Base-by-base conservation (phyloP, 2,888 invertebrate species). In the Caenorhabditis wallacei region DNA sequence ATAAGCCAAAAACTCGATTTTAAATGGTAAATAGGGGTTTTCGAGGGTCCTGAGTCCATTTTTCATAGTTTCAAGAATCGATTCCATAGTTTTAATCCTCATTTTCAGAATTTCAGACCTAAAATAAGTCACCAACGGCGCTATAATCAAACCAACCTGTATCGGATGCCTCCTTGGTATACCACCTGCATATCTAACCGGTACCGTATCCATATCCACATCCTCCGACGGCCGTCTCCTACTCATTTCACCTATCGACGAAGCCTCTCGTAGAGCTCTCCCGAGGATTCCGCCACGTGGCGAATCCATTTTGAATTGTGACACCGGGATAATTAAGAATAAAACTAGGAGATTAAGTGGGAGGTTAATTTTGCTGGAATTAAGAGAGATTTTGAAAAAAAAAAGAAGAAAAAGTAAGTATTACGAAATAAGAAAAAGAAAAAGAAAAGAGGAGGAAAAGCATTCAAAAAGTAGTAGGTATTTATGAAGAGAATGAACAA, bases 201-300 rank as follows among this genome's bases (percentile, higher is more conserved):
- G 68, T 10, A 61, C 69, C 35, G 61, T 53, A 30, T 76, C 76
- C 7, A 76, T 61, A 59, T 76, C 72, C 7, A 43, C 75, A n/a
- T 43, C 80, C 3, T 48, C 35, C 10, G 64, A 64, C 20, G 30
- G 13, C 13, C 48, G 8, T 18, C 48, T 48, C 18, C 43, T 26
- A 18, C 51, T 30, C 10, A 18, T 51, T 51, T 56, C 20, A 3
- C 8, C 16, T 35, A 8, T 26, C 7, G 43, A 26, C 4, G 64
- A 43, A 8, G 71, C 68, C 26, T 71, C 70, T 22, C 59, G 56
- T 11, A 81, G 20, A 20, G 81, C 81, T 46, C 70, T 46, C 26
- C 81, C 81, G 7, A 81, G 71, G 30, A 81, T 81, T 22, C 81
- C 81, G 51, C 64, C 66, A 53, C 81, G 75, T 59, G 81, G 81